Evolutionary conservation across 2,888 invertebrate species (phyloP), one percentile per base, ranked within the genome.

Genomic region (Portevinia maculata): DNA sequence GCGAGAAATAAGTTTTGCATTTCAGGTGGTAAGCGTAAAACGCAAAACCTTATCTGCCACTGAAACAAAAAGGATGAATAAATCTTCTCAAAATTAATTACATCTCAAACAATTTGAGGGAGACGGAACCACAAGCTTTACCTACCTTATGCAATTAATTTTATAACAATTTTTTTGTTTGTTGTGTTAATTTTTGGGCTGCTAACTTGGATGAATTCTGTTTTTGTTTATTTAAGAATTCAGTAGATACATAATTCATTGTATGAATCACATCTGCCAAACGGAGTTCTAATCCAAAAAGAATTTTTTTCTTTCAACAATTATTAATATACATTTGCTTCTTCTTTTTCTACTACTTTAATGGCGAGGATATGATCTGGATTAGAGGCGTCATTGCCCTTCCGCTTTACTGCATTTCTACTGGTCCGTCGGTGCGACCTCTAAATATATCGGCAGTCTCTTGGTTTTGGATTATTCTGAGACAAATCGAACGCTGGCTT

Each of bases 21-120:
- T 81, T 76, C 75, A 81, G 75, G 75, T 75, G 70, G 70, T 65
- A 71, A 79, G 70, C 34, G 73, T 55, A 65, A 30, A 75, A 71
- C 65, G 79, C 64, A 75, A 75, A 81, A 81, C 81, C 75, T 81
- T 65, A 59, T 75, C 75, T 48, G 37, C 60, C 70, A 17, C 64
- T 37, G 52, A 32, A 64, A 81, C 53, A 76, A 65, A 76, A 60
- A 59, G 34, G 53, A 65, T 70, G 75, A 75, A 81, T 81, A 81
- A n/a, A 81, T 70, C 75, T 46, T 70, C 81, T 75, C 75, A 81
- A 81, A 81, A 81, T 81, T 81, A 81, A 75, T 81, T 75, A 75
- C 75, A 81, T 41, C 70, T 50, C 65, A 48, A 67, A 60, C 53
- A 62, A 28, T 39, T 64, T 64, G 50, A 50, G 37, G 24, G 28